Evolutionary conservation across 2,888 invertebrate genomes (phyloP), one percentile per base, ranked within the genome.

Genomic region (Crepidodera aurea): DNA sequence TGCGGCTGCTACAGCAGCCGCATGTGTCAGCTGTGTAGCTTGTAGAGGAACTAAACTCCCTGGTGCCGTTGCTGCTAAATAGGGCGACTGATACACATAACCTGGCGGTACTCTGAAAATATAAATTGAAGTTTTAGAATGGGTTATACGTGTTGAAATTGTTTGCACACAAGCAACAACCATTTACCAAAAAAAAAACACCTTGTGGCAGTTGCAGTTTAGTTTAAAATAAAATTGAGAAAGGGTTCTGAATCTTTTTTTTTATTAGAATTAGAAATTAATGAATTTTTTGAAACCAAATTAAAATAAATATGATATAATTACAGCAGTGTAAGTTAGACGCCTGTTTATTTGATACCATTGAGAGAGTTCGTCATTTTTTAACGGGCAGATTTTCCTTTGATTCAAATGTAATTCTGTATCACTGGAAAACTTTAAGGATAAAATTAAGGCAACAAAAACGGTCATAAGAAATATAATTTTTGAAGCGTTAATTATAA

Each of bases 71-170:
- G 89, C 86, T 51, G 87, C 84, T 81, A 88, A 80, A 78, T 88
- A 88, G 5, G 91, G 90, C 73, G 91, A 88, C 73, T 90, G 89
- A 77, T 90, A 88, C 81, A 92, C 85, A 81, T 92, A 92, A 70
- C 91, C 88, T 50, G 90, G 91, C 64, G 90, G 90, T 71, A 92
- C 88, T 71, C 88, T 88, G 84, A 63, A 84, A 78, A 70, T 51
- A 42, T 55, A 40, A 40, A 40, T 55, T 29, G 48, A 12, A 48
- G 19, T 1, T 25, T 58, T 44, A 60, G 29, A 18, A 32, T 51
- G 37, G 25, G 13, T 25, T 27, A 13, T 34, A 19, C 13, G n/a
- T 3, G 25, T 5, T 16, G 16, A 25, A 22, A 12, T 27, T 51
- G 51, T 39, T 22, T 71, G 72, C 79, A 78, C 78, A 76, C 79